Percentiles rank a stretch among this genome's conserved stretches.
Conservation (phyloP, 1,140 invertebrate species). For the Drosophila bocki region DNA sequence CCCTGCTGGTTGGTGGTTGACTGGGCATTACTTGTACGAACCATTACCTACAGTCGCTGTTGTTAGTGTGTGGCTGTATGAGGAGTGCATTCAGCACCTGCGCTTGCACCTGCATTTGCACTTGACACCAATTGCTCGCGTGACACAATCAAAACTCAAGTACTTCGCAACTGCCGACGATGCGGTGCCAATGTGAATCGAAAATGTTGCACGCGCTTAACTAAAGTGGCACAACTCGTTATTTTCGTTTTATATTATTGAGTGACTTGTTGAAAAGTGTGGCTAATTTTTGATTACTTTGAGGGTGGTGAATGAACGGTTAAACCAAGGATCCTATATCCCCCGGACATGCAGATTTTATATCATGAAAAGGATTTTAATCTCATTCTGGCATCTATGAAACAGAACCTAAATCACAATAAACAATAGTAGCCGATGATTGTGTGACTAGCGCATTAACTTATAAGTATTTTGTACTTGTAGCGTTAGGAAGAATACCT, state of each 20-base stretch:
- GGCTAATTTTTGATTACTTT: neutral
- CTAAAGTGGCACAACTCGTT: constrained; percentile 25
- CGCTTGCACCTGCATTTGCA: constrained; percentile 44
- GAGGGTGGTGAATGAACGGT: neutral
- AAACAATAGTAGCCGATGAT: neutral
- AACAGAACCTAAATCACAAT: neutral
- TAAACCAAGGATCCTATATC: no score
- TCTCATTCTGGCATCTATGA: neutral
- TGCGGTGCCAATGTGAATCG: constrained; percentile 30
- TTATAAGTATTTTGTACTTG: no score
- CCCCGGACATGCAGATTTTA: neutral
- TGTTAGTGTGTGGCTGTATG: constrained; percentile 54
- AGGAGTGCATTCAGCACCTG: constrained; percentile 49
- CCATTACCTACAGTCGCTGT: constrained; percentile 67
- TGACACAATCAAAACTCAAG: constrained; percentile 50
- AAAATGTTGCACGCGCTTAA: constrained; percentile 18
- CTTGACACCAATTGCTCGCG: constrained; percentile 57
- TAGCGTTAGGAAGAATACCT: no score
- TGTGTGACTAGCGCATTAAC: no score
- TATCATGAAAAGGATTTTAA: neutral
- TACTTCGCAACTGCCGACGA: constrained; percentile 37
- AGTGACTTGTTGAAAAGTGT: constrained; percentile 3
- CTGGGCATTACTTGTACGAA: constrained; percentile 28
- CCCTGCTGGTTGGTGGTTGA: constrained; percentile 24
- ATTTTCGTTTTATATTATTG: neutral